Conservation (phyloP, 1,140 invertebrate genomes). For the Daktulosphaira vitifoliae region DNA sequence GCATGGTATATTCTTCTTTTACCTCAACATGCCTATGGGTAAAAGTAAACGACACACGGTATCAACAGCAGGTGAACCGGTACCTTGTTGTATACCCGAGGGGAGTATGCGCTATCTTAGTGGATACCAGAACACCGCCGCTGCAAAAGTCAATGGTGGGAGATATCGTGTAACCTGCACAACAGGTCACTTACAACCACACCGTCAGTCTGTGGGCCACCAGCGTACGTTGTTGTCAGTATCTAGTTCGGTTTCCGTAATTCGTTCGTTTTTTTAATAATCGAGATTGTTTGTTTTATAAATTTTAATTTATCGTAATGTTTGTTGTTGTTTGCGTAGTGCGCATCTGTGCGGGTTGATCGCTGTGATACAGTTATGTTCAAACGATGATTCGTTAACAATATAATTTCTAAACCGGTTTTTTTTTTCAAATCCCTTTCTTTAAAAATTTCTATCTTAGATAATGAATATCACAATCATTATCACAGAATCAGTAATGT, state of each 20-base stretch:
- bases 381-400: too few relatives aligned
- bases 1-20: background rate
- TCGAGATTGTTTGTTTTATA: too few relatives aligned
- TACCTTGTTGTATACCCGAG: constrained; percentile 12
- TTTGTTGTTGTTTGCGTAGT: background rate
- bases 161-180: background rate
- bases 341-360: too few relatives aligned
- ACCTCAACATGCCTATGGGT: background rate
- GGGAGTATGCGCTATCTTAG: background rate
- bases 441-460: too few relatives aligned
- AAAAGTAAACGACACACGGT: background rate
- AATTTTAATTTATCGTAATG: background rate
- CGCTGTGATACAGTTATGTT: background rate
- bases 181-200: constrained; percentile 6
- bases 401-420: too few relatives aligned
- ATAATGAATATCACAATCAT: too few relatives aligned
- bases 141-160: background rate
- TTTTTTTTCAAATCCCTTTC: too few relatives aligned
- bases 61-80: constrained; percentile 28
- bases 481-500: too few relatives aligned
- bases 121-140: background rate
- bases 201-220: constrained; percentile 21
- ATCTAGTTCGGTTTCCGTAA: background rate
- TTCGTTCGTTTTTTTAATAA: background rate
- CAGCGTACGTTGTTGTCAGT: background rate